Evolutionary conservation across 2,888 invertebrate species (phyloP).

Genomic region (Acleris cristana): DNA sequence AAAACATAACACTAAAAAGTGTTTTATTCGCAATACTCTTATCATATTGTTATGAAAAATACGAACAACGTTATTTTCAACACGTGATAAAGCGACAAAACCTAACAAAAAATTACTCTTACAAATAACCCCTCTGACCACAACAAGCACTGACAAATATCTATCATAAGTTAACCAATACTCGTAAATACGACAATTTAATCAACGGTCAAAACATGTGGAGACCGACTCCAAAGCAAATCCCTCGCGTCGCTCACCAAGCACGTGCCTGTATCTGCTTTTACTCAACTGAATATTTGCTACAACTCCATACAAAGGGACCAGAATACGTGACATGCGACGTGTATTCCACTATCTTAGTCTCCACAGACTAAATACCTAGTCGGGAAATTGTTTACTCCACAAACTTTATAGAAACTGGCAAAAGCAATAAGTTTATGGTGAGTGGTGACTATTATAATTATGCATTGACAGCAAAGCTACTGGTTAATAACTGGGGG

Average conservation of each 20-base stretch:
- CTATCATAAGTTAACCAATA: constrained; percentile 4
- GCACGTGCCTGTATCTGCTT: constrained; percentile 58
- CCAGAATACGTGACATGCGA: not conserved
- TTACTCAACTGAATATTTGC: constrained; percentile 72
- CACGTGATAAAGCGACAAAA: not conserved
- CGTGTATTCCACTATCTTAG: not conserved
- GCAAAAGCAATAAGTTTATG: too few relatives aligned
- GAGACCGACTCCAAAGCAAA: constrained; percentile 2
- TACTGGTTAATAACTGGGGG: too few relatives aligned
- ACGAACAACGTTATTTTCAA: too few relatives aligned
- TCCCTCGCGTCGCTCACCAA: constrained; percentile 17
- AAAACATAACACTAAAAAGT: too few relatives aligned
- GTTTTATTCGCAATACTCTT: too few relatives aligned
- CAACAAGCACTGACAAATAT: constrained; percentile 1
- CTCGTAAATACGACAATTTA: constrained; percentile 1
- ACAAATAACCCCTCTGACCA: not conserved
- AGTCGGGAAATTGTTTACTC: too few relatives aligned
- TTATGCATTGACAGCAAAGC: too few relatives aligned
- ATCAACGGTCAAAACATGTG: constrained; percentile 1
- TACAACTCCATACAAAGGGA: constrained; percentile 45
- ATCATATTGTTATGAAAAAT: too few relatives aligned
- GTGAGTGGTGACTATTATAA: too few relatives aligned
- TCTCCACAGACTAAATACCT: too few relatives aligned
- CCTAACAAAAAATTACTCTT: not conserved
- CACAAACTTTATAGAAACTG: too few relatives aligned